These are phyloP conservation scores for Gortyna flavago DNA, from an alignment of 2,888 invertebrate species.

Conservation along the genomic window DNA sequence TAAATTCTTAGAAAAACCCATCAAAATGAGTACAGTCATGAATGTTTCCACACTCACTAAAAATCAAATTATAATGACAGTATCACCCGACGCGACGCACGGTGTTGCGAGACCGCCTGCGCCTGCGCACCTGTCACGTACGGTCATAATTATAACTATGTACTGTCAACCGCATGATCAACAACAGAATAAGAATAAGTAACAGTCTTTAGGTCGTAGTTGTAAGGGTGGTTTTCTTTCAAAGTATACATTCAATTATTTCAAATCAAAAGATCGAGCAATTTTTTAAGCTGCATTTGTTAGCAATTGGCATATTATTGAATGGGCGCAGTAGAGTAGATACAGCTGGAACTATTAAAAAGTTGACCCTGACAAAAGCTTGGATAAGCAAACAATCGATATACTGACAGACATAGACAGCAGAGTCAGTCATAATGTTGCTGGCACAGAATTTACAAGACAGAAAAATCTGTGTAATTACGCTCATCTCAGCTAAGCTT, in stretches of 20 bases:
- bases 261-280: too few species aligned
- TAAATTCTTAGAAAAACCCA: not conserved
- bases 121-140: conserved; percentile 52
- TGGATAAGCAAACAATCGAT: not conserved
- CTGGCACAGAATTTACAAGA: too few species aligned
- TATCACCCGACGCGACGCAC: conserved; percentile 11
- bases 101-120: conserved; percentile 40
- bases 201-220: not conserved
- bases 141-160: conserved; percentile 25
- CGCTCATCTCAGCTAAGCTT: too few species aligned
- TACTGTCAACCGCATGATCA: not conserved
- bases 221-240: not conserved
- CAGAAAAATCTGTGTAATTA: too few species aligned
- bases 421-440: too few species aligned
- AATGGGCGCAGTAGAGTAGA: not conserved
- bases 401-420: not conserved
- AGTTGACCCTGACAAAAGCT: too few species aligned
- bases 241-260: not conserved
- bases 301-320: too few species aligned
- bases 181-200: not conserved
- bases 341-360: not conserved
- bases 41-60: not conserved
- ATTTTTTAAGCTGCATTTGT: not conserved
- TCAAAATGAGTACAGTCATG: conserved; percentile 2
- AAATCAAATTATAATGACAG: conserved; percentile 47